A percentile compares a stretch with the other conserved stretches of the same genome.
Evolutionary conservation across 2,797 vertebrate species (phyloP).

Genomic region (Cyprinodon diabolis): DNA sequence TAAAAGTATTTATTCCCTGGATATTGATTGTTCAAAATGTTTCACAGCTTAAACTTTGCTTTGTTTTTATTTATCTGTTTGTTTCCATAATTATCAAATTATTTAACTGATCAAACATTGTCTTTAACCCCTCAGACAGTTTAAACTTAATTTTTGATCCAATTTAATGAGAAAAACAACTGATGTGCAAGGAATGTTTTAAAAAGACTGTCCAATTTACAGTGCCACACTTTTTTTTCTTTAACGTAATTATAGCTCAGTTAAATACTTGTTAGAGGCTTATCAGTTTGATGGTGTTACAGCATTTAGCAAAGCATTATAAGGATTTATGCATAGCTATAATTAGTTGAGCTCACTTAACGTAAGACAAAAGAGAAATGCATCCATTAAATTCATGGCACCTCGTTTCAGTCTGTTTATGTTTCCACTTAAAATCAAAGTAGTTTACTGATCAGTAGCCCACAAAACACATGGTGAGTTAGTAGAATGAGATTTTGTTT

Average conservation of each 20-base stretch:
- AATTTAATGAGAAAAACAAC: slow-evolving; percentile 14
- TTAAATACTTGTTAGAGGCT: slow-evolving; percentile 26
- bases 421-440: slow-evolving; percentile 57
- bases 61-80: slow-evolving; percentile 11
- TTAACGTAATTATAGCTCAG: slow-evolving; percentile 26
- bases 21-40: slow-evolving; percentile 32
- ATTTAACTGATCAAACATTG: slow-evolving; percentile 5
- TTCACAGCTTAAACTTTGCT: slow-evolving; percentile 27
- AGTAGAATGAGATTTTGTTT: slow-evolving; percentile 36
- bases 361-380: slow-evolving; percentile 31
- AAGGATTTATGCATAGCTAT: slow-evolving; percentile 24
- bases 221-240: slow-evolving; percentile 19
- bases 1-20: slow-evolving; percentile 18
- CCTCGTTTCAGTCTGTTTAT: slow-evolving; percentile 50
- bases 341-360: slow-evolving; percentile 37
- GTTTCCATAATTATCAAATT: slow-evolving; percentile 16
- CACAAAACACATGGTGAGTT: slow-evolving; percentile 42
- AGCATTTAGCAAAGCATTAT: slow-evolving; percentile 29
- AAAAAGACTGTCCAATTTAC: slow-evolving; percentile 1
- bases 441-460: slow-evolving; percentile 40
- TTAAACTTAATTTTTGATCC: slow-evolving; percentile 18
- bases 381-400: slow-evolving; percentile 22
- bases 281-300: slow-evolving; percentile 20
- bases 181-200: slow-evolving; percentile 20
- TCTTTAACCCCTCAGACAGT: slow-evolving; percentile 24